A percentile compares a stretch with the other conserved stretches of the same genome.
Conservation (phyloP, 2,113 vertebrate species). For the Bujurquina vittata region DNA sequence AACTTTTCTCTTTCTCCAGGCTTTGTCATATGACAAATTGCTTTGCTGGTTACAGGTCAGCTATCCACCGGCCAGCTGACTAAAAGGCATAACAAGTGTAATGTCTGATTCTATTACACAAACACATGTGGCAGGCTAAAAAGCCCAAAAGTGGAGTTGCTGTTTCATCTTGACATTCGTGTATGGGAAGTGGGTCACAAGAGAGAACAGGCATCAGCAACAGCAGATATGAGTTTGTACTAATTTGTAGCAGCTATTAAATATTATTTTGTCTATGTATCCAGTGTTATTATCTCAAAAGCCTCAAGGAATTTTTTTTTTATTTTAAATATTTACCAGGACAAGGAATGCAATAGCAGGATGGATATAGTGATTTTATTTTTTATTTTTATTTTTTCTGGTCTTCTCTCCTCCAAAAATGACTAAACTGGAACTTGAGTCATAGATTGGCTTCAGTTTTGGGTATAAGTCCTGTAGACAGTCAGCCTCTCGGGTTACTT, state of each 20-base stretch:
- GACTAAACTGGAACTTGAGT: slow-evolving; percentile 19
- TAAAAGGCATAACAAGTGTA: not conserved
- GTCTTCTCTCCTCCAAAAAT: not conserved
- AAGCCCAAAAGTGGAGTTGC: not conserved
- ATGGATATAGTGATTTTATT: not conserved
- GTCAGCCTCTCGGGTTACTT: slow-evolving; percentile 18
- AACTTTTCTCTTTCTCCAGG: not conserved
- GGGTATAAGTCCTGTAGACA: slow-evolving; percentile 3
- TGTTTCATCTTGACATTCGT: not conserved
- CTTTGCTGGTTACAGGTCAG: not conserved
- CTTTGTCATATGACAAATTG: not conserved
- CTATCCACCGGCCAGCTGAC: not conserved
- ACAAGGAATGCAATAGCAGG: not conserved
- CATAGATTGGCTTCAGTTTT: slow-evolving; percentile 2
- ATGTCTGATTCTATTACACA: not conserved
- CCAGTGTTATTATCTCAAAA: not conserved
- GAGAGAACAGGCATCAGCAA: not conserved
- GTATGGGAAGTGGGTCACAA: not conserved
- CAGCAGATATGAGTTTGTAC: not conserved
- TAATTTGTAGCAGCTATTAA: not conserved
- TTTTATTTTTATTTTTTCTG: not conserved
- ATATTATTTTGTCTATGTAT: not conserved
- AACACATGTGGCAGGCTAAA: not conserved
- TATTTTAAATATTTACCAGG: too few species aligned
- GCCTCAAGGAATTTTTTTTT: too few species aligned